These are phyloP conservation scores for Acrocyrtus sp. DNA, from an alignment of 2,888 invertebrate species.

Conservation along the genomic window DNA sequence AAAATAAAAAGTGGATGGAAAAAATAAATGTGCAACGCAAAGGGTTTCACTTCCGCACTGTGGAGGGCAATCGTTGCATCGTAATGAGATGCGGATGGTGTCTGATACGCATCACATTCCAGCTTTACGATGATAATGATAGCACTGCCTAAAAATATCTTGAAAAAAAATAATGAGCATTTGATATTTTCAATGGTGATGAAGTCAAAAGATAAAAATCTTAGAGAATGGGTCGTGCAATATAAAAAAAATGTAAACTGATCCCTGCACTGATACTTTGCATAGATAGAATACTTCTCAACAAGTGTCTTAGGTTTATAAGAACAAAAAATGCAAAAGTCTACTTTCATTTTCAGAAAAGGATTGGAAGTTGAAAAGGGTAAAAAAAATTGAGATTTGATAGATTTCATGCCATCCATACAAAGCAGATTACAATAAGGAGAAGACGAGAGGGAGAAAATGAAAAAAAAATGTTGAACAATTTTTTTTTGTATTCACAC, in stretches of 20 bases:
- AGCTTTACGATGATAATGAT: neutral
- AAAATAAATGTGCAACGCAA: neutral
- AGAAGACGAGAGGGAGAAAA: neutral
- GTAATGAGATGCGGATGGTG: neutral
- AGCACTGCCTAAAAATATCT: too few relatives aligned
- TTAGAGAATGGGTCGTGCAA: too few relatives aligned
- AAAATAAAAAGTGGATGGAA: neutral
- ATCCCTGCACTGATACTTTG: too few relatives aligned
- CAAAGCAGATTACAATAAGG: conserved; percentile 9
- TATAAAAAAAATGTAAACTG: too few relatives aligned
- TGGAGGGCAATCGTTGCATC: neutral
- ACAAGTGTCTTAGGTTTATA: too few relatives aligned
- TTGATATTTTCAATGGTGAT: conserved; percentile 11
- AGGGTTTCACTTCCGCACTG: neutral
- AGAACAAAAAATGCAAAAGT: neutral
- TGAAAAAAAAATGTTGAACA: conserved; percentile 9
- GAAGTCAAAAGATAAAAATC: neutral
- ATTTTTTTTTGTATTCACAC: conserved; percentile 36
- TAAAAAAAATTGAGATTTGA: conserved; percentile 36
- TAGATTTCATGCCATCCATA: conserved; percentile 27
- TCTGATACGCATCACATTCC: neutral
- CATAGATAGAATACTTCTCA: too few relatives aligned
- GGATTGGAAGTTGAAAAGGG: conserved; percentile 12
- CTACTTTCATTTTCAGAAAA: conserved; percentile 9
- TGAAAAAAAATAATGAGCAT: conserved; percentile 16